A percentile compares a stretch with the other conserved stretches of the same genome.
Conservation (phyloP, 2,797 vertebrate genomes). For the Anguilla marmorata region DNA sequence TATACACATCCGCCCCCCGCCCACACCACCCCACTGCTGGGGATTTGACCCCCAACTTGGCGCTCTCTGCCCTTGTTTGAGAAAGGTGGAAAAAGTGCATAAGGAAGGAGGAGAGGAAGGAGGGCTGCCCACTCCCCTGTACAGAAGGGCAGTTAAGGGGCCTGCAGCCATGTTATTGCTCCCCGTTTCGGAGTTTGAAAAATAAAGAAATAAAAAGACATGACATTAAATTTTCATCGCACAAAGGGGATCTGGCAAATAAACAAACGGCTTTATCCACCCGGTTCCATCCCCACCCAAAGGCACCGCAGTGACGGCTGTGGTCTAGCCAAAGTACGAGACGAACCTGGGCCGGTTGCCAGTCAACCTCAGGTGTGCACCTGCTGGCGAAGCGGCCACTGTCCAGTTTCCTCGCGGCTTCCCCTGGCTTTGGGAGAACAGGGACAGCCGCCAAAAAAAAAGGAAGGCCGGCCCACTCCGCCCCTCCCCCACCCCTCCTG, state of each 20-base stretch:
- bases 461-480: not conserved
- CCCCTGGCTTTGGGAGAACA: not conserved
- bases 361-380: not conserved
- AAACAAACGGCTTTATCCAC: not conserved
- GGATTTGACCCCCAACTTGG: no score
- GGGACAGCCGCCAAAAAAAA: not conserved
- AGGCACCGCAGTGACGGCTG: not conserved
- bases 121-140: not conserved
- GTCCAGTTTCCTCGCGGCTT: not conserved
- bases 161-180: not conserved
- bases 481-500: not conserved
- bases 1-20: no score
- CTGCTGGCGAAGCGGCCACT: not conserved
- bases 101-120: no score
- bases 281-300: not conserved
- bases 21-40: no score
- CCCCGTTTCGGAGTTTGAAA: not conserved
- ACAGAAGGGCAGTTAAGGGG: no score
- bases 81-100: not conserved
- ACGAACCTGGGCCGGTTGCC: not conserved
- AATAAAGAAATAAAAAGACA: not conserved
- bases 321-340: not conserved
- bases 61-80: not conserved
- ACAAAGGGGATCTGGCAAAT: not conserved
- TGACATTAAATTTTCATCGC: not conserved